Conservation (phyloP, 2,888 invertebrate species). For the Polylopha cassiicola region DNA sequence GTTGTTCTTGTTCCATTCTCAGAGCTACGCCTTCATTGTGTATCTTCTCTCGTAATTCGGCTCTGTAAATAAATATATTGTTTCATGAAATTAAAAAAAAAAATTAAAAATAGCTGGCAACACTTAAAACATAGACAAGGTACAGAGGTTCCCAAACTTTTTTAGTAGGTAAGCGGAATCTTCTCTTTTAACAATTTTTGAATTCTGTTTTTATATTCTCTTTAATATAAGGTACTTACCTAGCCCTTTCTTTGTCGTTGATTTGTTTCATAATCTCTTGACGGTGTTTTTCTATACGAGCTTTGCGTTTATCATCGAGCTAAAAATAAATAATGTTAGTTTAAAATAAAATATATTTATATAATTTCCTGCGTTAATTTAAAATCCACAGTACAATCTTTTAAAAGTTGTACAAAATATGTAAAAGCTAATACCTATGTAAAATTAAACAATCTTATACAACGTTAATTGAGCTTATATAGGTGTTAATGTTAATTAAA, state of each 20-base stretch:
- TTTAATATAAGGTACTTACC: constrained; percentile 36
- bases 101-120: neutral
- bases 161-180: neutral
- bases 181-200: too few species aligned
- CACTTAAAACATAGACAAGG: neutral
- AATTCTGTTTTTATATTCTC: too few species aligned
- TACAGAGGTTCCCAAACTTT: neutral
- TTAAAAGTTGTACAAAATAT: too few species aligned
- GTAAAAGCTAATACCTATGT: too few species aligned
- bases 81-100: neutral
- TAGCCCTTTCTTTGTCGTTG: constrained; percentile 81
- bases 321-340: constrained; percentile 30
- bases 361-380: neutral
- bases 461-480: too few species aligned
- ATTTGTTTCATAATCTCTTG: constrained; percentile 82
- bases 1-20: constrained; percentile 77
- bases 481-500: too few species aligned
- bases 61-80: constrained; percentile 39
- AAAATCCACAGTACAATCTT: neutral
- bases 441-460: too few species aligned
- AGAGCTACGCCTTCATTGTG: constrained; percentile 82
- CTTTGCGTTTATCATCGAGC: constrained; percentile 72
- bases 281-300: constrained; percentile 73
- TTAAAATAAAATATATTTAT: neutral
- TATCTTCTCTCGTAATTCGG: constrained; percentile 76